Percentiles rank a stretch among this genome's conserved stretches.
phyloP scores from a whole-genome alignment of 2,113 vertebrate species.

The Lagopus leucura region DNA sequence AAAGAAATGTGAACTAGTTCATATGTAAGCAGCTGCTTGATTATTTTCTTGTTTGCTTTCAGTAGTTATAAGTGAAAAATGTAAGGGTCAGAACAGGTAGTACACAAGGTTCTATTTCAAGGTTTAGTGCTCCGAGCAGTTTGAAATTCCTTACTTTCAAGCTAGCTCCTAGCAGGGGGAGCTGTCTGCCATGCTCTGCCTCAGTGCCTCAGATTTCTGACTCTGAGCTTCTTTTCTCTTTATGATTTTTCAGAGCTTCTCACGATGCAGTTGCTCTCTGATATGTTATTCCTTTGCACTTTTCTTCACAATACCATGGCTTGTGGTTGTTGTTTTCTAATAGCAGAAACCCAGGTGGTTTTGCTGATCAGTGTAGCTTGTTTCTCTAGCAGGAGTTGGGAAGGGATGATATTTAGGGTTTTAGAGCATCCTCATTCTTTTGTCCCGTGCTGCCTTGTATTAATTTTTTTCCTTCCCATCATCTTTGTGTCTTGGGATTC shows the following conservation, averaged over 20 bases:
- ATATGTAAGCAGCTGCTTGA: neutral
- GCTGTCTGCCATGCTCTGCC: fast-evolving
- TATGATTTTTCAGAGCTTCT: neutral
- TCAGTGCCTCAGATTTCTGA: neutral
- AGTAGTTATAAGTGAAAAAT: neutral
- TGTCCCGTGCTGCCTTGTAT: neutral
- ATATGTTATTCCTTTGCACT: neutral
- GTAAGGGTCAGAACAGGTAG: neutral
- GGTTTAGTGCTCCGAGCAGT: neutral
- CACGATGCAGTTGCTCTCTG: neutral
- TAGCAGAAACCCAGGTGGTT: neutral
- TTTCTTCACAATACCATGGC: neutral
- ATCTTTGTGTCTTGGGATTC: neutral
- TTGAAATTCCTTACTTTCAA: neutral
- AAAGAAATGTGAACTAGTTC: neutral
- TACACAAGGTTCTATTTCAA: neutral
- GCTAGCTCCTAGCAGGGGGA: neutral
- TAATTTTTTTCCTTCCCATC: neutral
- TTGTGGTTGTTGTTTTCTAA: neutral
- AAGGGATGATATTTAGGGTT: neutral
- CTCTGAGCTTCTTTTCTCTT: neutral
- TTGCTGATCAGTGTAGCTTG: neutral
- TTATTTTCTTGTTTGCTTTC: neutral
- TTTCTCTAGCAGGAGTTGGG: neutral
- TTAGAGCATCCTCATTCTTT: neutral